Evolutionary conservation across 2,888 invertebrate genomes (phyloP).

Genomic region (Caenorhabditis sp.): DNA sequence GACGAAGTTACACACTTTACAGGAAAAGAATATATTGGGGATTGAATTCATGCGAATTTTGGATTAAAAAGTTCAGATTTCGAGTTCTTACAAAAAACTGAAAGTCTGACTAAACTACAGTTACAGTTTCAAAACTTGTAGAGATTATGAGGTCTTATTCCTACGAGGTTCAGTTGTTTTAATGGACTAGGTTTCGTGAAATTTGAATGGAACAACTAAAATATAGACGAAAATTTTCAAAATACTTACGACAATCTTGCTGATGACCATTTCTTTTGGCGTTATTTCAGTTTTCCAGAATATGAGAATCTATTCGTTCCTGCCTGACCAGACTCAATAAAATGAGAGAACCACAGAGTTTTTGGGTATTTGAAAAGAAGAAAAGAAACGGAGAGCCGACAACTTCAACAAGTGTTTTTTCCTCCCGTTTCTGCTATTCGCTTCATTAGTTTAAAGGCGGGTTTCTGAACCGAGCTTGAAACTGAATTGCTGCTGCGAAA

Average conservation of each 20-base stretch:
- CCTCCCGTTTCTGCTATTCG: constrained; percentile 36
- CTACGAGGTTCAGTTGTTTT: too few species aligned
- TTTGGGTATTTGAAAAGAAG: constrained; percentile 38
- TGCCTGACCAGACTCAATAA: not conserved
- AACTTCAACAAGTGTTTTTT: constrained; percentile 63
- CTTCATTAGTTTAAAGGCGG: constrained; percentile 56
- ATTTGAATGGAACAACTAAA: too few species aligned
- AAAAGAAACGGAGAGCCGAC: constrained; percentile 44
- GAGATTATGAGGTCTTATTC: too few species aligned
- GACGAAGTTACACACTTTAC: too few species aligned
- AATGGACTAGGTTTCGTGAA: too few species aligned
- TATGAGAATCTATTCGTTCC: constrained; percentile 13
- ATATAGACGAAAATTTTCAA: not conserved
- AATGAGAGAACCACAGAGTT: constrained; percentile 5
- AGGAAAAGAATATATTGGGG: too few species aligned
- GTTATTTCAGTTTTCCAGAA: constrained; percentile 16
- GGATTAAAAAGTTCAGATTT: too few species aligned
- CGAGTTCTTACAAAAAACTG: too few species aligned
- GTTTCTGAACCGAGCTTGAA: constrained; percentile 17
- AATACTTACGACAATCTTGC: constrained; percentile 48
- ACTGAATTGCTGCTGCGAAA: constrained; percentile 6
- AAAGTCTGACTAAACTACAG: too few species aligned
- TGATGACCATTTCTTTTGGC: constrained; percentile 51
- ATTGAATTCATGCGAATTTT: too few species aligned
- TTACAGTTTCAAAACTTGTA: too few species aligned